phyloP scores from a whole-genome alignment of 2,113 vertebrate genomes.

The Poeciliopsis prolifica region DNA sequence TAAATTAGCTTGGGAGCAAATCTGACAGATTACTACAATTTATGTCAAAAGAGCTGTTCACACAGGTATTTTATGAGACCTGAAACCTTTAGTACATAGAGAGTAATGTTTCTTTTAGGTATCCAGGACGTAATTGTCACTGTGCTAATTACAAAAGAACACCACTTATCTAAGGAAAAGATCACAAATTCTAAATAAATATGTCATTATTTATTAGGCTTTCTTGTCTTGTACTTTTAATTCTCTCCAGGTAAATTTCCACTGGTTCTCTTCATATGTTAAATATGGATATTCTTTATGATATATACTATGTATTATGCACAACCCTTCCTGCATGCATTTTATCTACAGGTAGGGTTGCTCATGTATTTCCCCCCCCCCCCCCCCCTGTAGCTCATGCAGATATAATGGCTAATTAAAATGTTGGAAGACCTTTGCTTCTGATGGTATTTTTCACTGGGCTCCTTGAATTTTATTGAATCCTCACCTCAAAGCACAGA shows the following conservation, averaged over 20 bases:
- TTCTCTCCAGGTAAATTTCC: background rate
- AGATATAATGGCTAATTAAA: constrained; percentile 69
- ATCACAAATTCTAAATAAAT: background rate
- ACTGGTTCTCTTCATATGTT: background rate
- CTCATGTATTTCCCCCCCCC: constrained; percentile 36
- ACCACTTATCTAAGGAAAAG: too few relatives aligned
- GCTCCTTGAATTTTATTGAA: constrained; percentile 52
- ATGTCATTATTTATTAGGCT: background rate
- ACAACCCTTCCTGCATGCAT: constrained; percentile 10
- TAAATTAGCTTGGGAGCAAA: too few relatives aligned
- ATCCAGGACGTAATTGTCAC: too few relatives aligned
- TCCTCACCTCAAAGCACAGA: constrained; percentile 49
- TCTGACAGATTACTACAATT: too few relatives aligned
- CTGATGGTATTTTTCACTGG: constrained; percentile 45
- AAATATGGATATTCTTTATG: background rate
- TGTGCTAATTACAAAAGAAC: too few relatives aligned
- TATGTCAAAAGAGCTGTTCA: too few relatives aligned
- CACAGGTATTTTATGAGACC: too few relatives aligned
- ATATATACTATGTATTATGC: background rate
- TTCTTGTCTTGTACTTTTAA: background rate
- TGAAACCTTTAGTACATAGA: too few relatives aligned
- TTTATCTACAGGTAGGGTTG: constrained; percentile 9
- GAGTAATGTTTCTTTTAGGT: too few relatives aligned
- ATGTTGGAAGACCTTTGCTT: constrained; percentile 38
- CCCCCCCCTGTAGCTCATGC: constrained; percentile 26